These are phyloP conservation scores for Agonopterix heracliana DNA, from an alignment of 2,888 invertebrate genomes.

Conservation along the genomic window DNA sequence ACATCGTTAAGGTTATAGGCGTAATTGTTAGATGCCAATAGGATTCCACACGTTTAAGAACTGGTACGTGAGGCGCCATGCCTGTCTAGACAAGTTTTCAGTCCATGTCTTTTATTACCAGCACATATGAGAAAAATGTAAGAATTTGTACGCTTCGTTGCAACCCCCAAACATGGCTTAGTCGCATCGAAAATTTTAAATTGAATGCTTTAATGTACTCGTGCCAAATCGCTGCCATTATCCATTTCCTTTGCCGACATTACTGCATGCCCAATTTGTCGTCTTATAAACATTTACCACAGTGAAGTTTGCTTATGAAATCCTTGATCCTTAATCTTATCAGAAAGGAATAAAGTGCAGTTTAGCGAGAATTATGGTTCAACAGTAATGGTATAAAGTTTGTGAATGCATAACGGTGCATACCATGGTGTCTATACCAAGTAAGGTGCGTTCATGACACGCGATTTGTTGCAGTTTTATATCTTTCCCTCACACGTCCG, in stretches of 20 bases:
- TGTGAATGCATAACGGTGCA: conserved; percentile 53
- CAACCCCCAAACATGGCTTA: no score
- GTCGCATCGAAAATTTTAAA: no score
- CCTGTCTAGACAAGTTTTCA: conserved; percentile 21
- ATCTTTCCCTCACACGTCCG: conserved; percentile 22
- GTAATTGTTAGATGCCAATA: no score
- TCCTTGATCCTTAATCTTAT: conserved; percentile 9
- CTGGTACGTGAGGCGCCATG: conserved; percentile 20
- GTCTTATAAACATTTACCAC: conserved; percentile 21
- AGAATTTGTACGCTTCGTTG: no score
- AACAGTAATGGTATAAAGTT: conserved; percentile 14
- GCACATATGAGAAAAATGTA: no score
- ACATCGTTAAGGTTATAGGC: no score
- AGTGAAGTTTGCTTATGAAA: conserved; percentile 3
- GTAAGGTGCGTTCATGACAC: conserved; percentile 56
- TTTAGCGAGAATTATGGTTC: conserved; percentile 15
- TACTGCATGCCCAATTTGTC: conserved; percentile 43
- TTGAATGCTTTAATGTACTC: no score
- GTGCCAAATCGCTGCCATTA: conserved; percentile 13
- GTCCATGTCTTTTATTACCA: not conserved
- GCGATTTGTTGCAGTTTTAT: conserved; percentile 65
- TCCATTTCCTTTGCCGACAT: conserved; percentile 25
- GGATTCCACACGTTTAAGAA: not conserved
- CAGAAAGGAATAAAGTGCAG: conserved; percentile 16
- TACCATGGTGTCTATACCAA: conserved; percentile 29